phyloP scores from a whole-genome alignment of 2,797 vertebrate species.

The Rhadinocentrus ornatus region DNA sequence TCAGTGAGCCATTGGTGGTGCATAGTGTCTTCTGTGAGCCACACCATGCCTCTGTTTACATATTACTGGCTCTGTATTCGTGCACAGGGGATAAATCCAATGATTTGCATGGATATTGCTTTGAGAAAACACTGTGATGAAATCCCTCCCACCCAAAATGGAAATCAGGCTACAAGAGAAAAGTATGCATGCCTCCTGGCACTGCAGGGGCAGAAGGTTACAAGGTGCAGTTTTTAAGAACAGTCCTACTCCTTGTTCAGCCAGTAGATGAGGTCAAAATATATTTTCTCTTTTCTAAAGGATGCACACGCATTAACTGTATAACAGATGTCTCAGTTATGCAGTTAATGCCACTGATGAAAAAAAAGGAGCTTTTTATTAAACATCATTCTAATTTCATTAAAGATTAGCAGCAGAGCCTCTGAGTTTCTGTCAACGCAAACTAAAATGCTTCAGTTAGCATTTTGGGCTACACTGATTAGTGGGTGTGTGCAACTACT shows the following conservation, averaged over 20 bases:
- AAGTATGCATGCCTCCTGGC: conserved; percentile 20
- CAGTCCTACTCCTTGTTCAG: conserved; percentile 26
- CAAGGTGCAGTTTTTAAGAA: conserved; percentile 31
- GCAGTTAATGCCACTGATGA: conserved; percentile 8
- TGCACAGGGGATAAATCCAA: conserved; percentile 61
- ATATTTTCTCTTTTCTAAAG: conserved; percentile 5
- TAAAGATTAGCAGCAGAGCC: conserved; percentile 20
- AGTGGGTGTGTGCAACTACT: conserved; percentile 36
- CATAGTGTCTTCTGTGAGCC: conserved; percentile 44
- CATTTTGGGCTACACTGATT: conserved; percentile 59
- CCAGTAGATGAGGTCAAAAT: conserved; percentile 36
- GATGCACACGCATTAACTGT: conserved; percentile 1
- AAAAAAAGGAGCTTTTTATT: conserved; percentile 19
- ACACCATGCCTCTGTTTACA: conserved; percentile 45
- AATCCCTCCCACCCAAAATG: conserved; percentile 47
- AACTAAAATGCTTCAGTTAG: conserved; percentile 65
- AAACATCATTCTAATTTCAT: conserved; percentile 45
- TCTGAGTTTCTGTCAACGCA: conserved; percentile 50
- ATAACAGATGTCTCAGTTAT: not conserved
- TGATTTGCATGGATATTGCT: conserved; percentile 78
- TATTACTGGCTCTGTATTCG: conserved; percentile 52
- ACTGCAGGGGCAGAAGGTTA: conserved; percentile 24
- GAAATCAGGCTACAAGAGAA: conserved; percentile 51
- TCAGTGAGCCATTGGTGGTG: conserved; percentile 53
- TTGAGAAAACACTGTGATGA: conserved; percentile 57